Base-by-base conservation (phyloP, 2,888 invertebrate species). In the Bimastos eiseni region DNA sequence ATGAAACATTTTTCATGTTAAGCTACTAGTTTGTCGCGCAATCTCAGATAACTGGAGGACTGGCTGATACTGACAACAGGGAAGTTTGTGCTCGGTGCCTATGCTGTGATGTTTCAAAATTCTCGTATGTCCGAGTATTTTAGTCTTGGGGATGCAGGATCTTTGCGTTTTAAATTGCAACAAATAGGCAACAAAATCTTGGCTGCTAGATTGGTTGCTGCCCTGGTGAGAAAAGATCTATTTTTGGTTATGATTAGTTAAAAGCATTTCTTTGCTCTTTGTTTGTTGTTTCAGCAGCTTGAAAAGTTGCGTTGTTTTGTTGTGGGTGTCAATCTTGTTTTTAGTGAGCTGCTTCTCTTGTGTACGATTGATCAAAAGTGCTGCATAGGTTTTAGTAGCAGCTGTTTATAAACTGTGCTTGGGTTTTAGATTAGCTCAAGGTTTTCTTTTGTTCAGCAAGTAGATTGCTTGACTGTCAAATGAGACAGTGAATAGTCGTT, bases 1-100 rank as follows among this genome's bases (percentile, higher is more conserved):
- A n/a, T 70, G 30, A n/a, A 70, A 70, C 70, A 55, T 49, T 70
- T 70, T 70, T 70, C 70, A 13, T 70, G 70, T 70, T n/a, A 70
- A 70, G 70, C 70, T 17, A n/a, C 70, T 70, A 70, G 70, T 70
- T n/a, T 70, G 70, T 70, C 70, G n/a, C n/a, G 70, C n/a, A 70
- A 70, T 70, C 70, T 70, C 70, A 70, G 70, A 70, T 30, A 70
- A 70, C 70, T 70, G 70, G n/a, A 70, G 30, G n/a, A 70, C 30
- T 70, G 70, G 70, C 70, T 70, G 70, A 11, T 70, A n/a, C 70
- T 70, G 70, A 49, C 70, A 70, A 70, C 70, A n/a, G 13, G n/a
- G 70, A n/a, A n/a, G 70, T n/a, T n/a, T 70, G 70, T 70, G 70
- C 70, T 70, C 70, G 30, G 30, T n/a, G 70, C 70, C 49, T 70